Percentiles rank a stretch among this genome's conserved stretches.
phyloP scores from a whole-genome alignment of 2,797 vertebrate genomes.

The Apogon talboti region DNA sequence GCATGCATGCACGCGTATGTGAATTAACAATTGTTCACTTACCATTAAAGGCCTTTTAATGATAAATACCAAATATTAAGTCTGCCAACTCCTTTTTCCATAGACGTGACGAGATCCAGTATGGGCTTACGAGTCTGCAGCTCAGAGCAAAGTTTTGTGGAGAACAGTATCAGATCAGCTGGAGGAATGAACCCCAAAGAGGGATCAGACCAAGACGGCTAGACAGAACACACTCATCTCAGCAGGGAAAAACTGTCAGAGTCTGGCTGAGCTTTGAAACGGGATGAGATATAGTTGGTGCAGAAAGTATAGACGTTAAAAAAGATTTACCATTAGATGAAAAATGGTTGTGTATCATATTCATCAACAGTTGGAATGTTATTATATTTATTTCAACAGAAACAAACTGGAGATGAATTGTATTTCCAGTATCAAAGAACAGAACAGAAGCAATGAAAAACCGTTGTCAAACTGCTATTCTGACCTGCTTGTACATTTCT shows the following conservation, averaged over 20 bases:
- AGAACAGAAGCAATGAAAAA: conserved; percentile 2
- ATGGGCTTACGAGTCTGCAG: conserved; percentile 5
- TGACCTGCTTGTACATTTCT: conserved; percentile 2
- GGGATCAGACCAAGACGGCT: background rate
- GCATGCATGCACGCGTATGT: no score
- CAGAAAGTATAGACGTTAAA: background rate
- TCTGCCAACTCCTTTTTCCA: background rate
- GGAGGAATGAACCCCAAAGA: background rate
- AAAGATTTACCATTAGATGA: background rate
- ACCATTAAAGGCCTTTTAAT: no score
- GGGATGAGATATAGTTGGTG: background rate
- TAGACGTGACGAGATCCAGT: background rate
- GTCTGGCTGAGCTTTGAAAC: background rate
- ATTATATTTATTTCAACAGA: conserved; percentile 1
- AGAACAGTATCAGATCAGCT: background rate
- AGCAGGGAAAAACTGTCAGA: background rate
- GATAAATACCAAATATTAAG: background rate
- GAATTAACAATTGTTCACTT: no score
- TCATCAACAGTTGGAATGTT: background rate
- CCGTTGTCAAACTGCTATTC: background rate
- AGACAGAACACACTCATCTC: background rate
- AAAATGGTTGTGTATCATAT: background rate
- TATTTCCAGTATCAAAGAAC: conserved; percentile 7
- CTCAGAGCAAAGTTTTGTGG: conserved; percentile 5
- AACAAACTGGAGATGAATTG: conserved; percentile 3